A percentile compares a stretch with the other conserved stretches of the same genome.
phyloP scores from a whole-genome alignment of 2,113 vertebrate genomes.

The Phodopus roborovskii region DNA sequence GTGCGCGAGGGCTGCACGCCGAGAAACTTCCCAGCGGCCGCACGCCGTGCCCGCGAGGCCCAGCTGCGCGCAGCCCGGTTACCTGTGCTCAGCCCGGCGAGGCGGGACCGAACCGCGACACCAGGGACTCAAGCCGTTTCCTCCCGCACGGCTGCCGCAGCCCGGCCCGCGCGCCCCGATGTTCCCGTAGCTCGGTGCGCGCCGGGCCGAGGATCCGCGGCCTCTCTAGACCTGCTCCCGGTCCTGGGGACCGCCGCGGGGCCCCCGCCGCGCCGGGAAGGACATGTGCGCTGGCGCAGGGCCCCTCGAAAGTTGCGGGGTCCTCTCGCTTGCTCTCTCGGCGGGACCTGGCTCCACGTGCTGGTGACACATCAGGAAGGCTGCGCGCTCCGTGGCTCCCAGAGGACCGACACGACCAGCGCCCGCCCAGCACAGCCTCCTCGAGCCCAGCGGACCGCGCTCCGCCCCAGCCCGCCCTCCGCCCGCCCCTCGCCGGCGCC shows the following conservation, averaged over 20 bases:
- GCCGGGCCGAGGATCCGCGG: neutral
- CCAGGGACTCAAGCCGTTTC: constrained; percentile 24
- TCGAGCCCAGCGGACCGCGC: constrained; percentile 51
- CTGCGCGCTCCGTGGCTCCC: constrained; percentile 57
- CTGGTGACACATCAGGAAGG: constrained; percentile 78
- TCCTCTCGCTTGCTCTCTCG: neutral
- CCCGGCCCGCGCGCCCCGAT: constrained; percentile 35
- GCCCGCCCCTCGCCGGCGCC: constrained; percentile 68
- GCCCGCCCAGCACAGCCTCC: constrained; percentile 70
- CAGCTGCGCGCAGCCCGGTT: constrained; percentile 43
- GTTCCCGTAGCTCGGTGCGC: neutral
- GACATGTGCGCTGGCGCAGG: neutral
- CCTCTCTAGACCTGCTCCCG: neutral
- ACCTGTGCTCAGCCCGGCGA: constrained; percentile 67
- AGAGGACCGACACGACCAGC: constrained; percentile 61
- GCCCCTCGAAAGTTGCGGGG: constrained; percentile 71
- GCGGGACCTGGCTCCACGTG: constrained; percentile 77
- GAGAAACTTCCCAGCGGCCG: constrained; percentile 62
- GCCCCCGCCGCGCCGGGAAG: neutral
- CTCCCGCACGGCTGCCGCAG: neutral
- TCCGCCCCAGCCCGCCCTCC: constrained; percentile 73
- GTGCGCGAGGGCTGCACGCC: neutral
- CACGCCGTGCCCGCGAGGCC: constrained; percentile 49
- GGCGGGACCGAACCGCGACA: neutral
- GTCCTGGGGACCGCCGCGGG: neutral